A percentile compares a stretch with the other conserved stretches of the same genome.
phyloP scores from a whole-genome alignment of 2,113 vertebrate species.

The Bufo bufo region DNA sequence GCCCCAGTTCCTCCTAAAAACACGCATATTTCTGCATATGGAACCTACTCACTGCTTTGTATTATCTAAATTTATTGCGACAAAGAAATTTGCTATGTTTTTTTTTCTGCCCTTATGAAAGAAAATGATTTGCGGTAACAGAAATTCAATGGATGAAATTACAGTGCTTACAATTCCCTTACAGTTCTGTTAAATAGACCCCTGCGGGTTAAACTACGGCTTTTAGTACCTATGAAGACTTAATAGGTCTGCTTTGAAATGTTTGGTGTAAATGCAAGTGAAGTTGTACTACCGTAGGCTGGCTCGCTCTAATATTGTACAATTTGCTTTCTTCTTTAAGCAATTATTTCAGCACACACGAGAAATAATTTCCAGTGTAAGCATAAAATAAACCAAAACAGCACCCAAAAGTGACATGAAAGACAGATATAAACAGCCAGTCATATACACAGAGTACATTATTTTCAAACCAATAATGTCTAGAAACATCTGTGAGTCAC shows the following conservation, averaged over 20 bases:
- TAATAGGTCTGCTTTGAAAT: conserved; percentile 12
- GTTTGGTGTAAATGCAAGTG: not conserved
- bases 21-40: not conserved
- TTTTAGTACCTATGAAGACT: conserved; percentile 3
- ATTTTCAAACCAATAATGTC: not conserved
- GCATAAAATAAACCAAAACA: not conserved
- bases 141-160: not conserved
- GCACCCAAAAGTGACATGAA: not conserved
- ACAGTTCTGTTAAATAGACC: not conserved
- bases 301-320: not conserved
- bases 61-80: not conserved
- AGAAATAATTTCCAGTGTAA: conserved; percentile 20
- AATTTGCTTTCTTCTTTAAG: not conserved
- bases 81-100: not conserved
- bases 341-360: not conserved
- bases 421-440: not conserved
- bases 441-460: not conserved
- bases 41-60: not conserved
- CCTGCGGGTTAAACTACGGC: not conserved
- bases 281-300: not conserved
- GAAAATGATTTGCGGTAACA: conserved; percentile 15
- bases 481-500: not conserved
- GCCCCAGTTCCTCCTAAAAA: too few species aligned
- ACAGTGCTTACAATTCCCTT: not conserved
- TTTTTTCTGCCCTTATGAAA: not conserved